Base-by-base conservation (phyloP, 92 coral and sea anemone species). In the Porites rus region DNA sequence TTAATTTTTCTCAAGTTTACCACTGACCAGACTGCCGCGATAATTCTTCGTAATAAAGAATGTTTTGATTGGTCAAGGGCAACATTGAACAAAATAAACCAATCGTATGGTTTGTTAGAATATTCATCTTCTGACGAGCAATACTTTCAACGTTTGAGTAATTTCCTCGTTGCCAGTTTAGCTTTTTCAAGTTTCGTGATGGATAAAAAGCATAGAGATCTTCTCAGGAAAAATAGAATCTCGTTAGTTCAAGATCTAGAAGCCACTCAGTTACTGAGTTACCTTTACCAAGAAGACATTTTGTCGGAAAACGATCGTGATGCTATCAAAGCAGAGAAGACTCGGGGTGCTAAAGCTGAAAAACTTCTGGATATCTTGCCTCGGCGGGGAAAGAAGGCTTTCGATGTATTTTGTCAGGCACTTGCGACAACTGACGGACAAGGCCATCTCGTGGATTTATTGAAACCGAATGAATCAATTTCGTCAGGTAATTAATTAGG, bases 331-430 rank as follows among this genome's bases (percentile, higher is more conserved):
- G 77, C 82, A 31, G 86, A 86, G 56, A n/a, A 61, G 25, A 97
- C 98, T 2, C 85, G 97, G 24, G 80, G 68, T 21, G 84, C 87
- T 0, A 90, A 93, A 67, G 99, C 94, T 1, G 98, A 95, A 80
- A 86, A 84, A 51, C 80, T 97, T 16, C 77, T 97, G 76, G 96
- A 96, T 67, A 95, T 86, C 6, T 53, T 95, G 3, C 98, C 99
- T 0, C 86, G 94, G 65, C 94, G 97, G 22, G 99, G 99, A 18
- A 92, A 93, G 4, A 76, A 74, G 28, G 96, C 97, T 25, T 97
- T 95, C 72, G 88, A 88, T 50, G 77, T 76, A 9, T 97, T 97
- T 86, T 90, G 93, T 59, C 90, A 91, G 25, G 95, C 96, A 53
- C 86, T 97, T 25, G 82, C 70, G 18, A 59, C 74, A 10, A 84